Evolutionary conservation across 2,797 vertebrate species (phyloP), one percentile per base, ranked within the genome.

Genomic region (Hapalemur alaotrensis): DNA sequence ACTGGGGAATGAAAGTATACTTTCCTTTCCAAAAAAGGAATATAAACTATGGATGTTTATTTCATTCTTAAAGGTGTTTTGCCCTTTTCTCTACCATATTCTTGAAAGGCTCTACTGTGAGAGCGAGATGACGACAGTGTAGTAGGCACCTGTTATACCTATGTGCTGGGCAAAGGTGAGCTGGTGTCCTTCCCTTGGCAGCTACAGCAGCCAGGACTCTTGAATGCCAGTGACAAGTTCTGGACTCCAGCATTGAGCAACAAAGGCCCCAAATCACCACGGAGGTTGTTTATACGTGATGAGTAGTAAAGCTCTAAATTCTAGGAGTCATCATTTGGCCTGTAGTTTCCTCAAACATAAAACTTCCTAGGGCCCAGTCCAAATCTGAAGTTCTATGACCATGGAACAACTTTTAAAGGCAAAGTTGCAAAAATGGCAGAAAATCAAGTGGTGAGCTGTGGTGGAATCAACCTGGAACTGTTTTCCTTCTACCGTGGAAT

Each of bases 191-290:
- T 61, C 8, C 18, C 15, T 23, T 1, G 1, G 61, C 12, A 20
- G 7, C 82, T 2, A 38, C 32, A 59, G 50, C 18, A 7, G 2
- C 13, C 1, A 1, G 80, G 52, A 43, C 59, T n/a, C 8, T 20
- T 30, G 5, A 46, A 54, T 12, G 63, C 23, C 30, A 10, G 30
- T 12, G 57, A 43, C 46, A 18, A 25, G 15, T 3, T 52, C 52
- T 65, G 41, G 82, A 59, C 48, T 48, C 43, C 8, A n/a, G 2
- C 5, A 2, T 22, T 7, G 30, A 30, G 18, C 50, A 30, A 75
- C 70, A 46, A 63, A 30, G 72, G 2, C 38, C 32, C 20, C 35
- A 9, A 4, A 11, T 13, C 7, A 17, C 59, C 22, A 22, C 0
- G 0, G 4, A 59, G 30, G 10, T 17, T 32, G 28, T 28, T 88